Evolutionary conservation across 2,888 invertebrate species (phyloP), one percentile per base, ranked within the genome.

Genomic region (Standfussiana lucernea): DNA sequence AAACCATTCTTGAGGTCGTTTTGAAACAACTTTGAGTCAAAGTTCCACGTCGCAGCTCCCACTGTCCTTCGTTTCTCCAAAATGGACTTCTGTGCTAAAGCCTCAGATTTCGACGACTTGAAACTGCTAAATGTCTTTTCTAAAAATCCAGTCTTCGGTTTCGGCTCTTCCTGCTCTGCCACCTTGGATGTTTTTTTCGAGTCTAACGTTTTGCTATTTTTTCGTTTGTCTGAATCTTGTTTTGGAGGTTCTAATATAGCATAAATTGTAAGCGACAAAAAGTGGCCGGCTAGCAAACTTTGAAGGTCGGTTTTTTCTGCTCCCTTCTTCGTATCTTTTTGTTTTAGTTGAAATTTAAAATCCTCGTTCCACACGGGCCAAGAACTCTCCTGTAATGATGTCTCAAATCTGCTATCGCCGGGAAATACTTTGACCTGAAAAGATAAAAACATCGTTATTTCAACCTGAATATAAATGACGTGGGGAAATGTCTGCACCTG

Each of bases 341-440:
- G 97, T 88, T 97, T 97, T 80, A 98, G 89, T 65, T 97, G 97
- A 92, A 98, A 98, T 88, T 97, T 97, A 90, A 98, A 98, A 84
- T 98, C 98, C 94, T 98, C 98, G 92, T 98, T 98, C 97, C 98
- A 98, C 75, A 97, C 97, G 0, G 98, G 98, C 98, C 98, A 98
- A 1, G 98, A 98, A 90, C 98, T 98, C 86, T 98, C 98, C 91
- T 97, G 98, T 87, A 98, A 95, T 74, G 97, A 97, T 37, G 98
- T 98, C 93, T 98, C 98, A 91, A 97, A 98, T 93, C 98, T 98
- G 85, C 97, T 97, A 88, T 97, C 97, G 18, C 98, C 98, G 0
- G 98, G 98, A 92, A 98, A 98, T 64, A 98, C 93, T 95, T 98
- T 98, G 8, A 98, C 97, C 98, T 98, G 95, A 79, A 97, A 97